phyloP scores from a whole-genome alignment of 2,888 invertebrate species.

The Eustalomyia histrio region DNA sequence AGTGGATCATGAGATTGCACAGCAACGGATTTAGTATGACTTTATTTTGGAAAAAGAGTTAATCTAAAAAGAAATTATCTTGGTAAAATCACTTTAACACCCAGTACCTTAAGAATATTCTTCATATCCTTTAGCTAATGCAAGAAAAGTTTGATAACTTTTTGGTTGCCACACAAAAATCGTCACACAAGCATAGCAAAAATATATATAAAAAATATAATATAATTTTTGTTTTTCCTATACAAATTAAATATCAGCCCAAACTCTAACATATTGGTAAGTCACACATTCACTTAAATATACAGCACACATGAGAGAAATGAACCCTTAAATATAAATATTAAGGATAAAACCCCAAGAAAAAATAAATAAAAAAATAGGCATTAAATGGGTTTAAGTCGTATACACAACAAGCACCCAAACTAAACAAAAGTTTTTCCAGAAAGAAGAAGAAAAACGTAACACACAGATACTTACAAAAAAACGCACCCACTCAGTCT shows the following conservation, averaged over 20 bases:
- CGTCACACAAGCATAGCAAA: background rate
- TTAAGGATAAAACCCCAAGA: conserved; percentile 36
- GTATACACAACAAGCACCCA: background rate
- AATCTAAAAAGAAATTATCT: too few relatives aligned
- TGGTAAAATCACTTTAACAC: background rate
- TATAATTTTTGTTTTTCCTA: background rate
- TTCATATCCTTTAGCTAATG: background rate
- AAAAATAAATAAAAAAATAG: conserved; percentile 26
- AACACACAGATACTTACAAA: background rate
- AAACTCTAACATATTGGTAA: conserved; percentile 34
- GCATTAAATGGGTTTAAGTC: conserved; percentile 46
- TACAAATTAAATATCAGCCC: conserved; percentile 6
- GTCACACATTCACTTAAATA: conserved; percentile 14
- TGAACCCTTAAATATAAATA: conserved; percentile 37
- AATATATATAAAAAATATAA: background rate
- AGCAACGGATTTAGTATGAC: too few relatives aligned
- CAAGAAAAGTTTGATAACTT: background rate
- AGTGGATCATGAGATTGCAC: too few relatives aligned
- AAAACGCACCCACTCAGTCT: conserved; percentile 51
- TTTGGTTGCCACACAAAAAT: conserved; percentile 9
- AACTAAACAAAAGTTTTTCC: conserved; percentile 26
- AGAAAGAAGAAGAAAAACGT: conserved; percentile 5
- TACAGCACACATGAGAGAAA: background rate
- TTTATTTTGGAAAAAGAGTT: too few relatives aligned
- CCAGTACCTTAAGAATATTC: background rate